Base-by-base conservation (phyloP, 2,113 vertebrate species). In the Rhynchomys soricoides region DNA sequence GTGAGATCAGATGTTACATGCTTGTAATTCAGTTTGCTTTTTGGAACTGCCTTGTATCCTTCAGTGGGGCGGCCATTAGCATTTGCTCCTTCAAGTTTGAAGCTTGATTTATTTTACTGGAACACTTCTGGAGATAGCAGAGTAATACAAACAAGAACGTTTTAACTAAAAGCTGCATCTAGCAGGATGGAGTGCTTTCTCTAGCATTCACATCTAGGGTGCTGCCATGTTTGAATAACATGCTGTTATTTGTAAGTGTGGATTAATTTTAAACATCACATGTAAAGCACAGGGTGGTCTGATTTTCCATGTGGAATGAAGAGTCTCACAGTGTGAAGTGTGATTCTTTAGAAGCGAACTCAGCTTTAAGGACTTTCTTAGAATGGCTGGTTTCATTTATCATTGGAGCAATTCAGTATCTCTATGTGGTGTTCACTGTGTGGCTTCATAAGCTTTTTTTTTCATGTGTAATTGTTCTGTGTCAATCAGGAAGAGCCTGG, bases 11-110 rank as follows among this genome's bases (percentile, higher is more conserved):
- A 79, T 90, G 59, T 26, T 92, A 78, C 43, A 78, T 3, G 15
- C 45, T 88, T n/a, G 85, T 96, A 66, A 90, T 83, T 95, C 45
- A n/a, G 2, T 88, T 92, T 94, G 85, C 55, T 57, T 89, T 94
- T 59, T 1, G 73, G 55, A 83, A 75, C 90, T 79, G n/a, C 59
- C 2, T 43, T n/a, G 40, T 52, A 40, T 91, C 83, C 59, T 50
- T 93, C 59, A 3, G 3, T 40, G 81, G 89, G 57, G 70, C 40
- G 24, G 64, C 59, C 37, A 4, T 70, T n/a, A n/a, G 77, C 10
- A 9, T 70, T 73, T 86, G 70, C 81, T 78, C 40, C 90, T 95
- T 90, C 75, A 45, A 45, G 90, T 24, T 21, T 71, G 40, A 12
- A 59, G 57, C 81, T 75, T 81, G 31, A 86, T 81, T 97, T 68